Base-by-base conservation (phyloP, 2,113 vertebrate species). In the Hyla sarda region DNA sequence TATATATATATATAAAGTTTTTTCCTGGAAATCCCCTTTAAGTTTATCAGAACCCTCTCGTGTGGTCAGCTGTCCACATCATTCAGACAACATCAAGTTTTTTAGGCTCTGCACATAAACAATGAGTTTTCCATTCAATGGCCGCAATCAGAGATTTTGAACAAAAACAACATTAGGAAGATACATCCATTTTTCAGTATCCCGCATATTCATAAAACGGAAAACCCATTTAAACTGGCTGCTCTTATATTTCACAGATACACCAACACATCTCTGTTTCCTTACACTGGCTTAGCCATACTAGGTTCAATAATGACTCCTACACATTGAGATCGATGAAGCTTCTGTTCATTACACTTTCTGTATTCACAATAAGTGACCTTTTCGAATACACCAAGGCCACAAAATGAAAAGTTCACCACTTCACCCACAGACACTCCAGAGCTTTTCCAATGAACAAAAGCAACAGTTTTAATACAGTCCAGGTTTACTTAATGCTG, bases 341-440 rank as follows among this genome's bases (percentile, higher is more conserved):
- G 25, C 47, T 48, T 75, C 23, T 75, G 25, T 76, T 76, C 47
- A 76, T 76, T 60, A 80, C 54, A 12, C 50, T 58, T 10, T 60
- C 52, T 60, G 17, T 60, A 58, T 60, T 60, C 8, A 34, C 54
- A 80, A 80, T 60, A 7, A 56, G 11, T 60, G 77, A 80, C 77
- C 54, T 79, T 79, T 60, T 37, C 28, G 41, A 25, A 56, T 16
- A 60, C 23, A 41, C 5, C 11, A 21, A 41, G 50, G 32, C 16
- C 17, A 19, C 32, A 19, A 32, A 19, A 34, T 34, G 62, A 34
- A 69, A 34, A 69, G 30, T 16, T 21, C 10, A 10, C 30, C 30
- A 79, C 54, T 80, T 80, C 52, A 25, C 77, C 54, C 77, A 60
- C 77, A 45, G 30, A 60, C 32, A 80, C 54, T 60, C 23, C 52